Evolutionary conservation across 2,797 vertebrate genomes (phyloP), one percentile per base, ranked within the genome.

Genomic region (Valencia hispanica): DNA sequence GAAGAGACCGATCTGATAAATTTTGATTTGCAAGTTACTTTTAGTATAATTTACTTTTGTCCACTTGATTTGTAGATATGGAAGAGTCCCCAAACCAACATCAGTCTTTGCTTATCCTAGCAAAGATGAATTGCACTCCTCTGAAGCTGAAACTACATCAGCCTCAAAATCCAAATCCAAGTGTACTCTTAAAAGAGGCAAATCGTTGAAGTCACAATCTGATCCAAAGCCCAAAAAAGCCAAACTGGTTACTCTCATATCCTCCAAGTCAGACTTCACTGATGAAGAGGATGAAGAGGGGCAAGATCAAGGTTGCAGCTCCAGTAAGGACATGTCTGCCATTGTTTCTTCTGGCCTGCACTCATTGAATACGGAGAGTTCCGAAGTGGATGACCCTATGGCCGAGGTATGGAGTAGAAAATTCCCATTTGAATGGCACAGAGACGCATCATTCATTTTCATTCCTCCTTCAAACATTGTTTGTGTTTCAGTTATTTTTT

Each of bases 361-460:
- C 71, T 96, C 96, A 68, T 94, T 95, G 34, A 93, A 87, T 32
- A 91, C 94, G 39, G 51, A 96, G 80, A 84, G 94, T 72, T 55
- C 94, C 81, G 95, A 96, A 78, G 96, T 98, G 80, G 96, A 97
- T 72, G 97, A 98, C 93, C 96, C 95, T 0, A 92, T 98, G 96
- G 97, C 97, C 87, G 98, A 99, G 97, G 98, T 99, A 94, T 25
- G 65, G 27, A 17, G 76, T 57, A 61, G 47, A 63, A 71, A 27
- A 1, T 51, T 69, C 71, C 22, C 41, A 5, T 6, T 8, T 68
- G 14, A 66, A 15, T 50, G 39, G 12, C 50, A 27, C 5, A 25
- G 17, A 79, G 34, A 25, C 43, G 66, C 34, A 18, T 55, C 66
- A 72, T 61, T 36, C 65, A 36, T 75, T 61, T 15, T 45, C 11